phyloP scores from a whole-genome alignment of 2,113 vertebrate genomes.

The Phrynocephalus versicolor region DNA sequence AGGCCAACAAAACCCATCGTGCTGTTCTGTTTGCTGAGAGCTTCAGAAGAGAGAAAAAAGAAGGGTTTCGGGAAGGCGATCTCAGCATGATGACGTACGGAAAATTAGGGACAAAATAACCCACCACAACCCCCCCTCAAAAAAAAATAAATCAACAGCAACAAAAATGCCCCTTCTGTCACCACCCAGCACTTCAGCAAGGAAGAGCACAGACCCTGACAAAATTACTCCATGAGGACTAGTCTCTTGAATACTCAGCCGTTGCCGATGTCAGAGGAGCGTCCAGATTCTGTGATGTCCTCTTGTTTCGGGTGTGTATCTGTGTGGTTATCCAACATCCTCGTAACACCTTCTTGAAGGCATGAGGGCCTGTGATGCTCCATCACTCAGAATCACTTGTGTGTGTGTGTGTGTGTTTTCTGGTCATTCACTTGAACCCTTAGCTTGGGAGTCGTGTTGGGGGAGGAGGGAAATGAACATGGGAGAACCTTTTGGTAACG shows the following conservation, averaged over 20 bases:
- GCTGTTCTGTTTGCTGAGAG: neutral
- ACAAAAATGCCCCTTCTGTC: constrained; percentile 20
- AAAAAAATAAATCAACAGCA: too few species aligned
- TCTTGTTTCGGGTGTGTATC: neutral
- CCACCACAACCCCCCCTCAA: constrained; percentile 15
- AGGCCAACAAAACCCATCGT: too few species aligned
- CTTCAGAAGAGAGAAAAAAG: neutral
- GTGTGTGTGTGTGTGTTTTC: neutral
- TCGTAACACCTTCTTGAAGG: neutral
- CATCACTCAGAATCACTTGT: neutral
- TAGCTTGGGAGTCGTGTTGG: neutral
- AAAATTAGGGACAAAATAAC: neutral
- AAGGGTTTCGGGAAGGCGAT: neutral
- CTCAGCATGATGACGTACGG: neutral
- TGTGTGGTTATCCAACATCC: neutral
- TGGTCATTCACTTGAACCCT: neutral
- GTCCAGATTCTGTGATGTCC: neutral
- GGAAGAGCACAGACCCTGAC: constrained; percentile 18
- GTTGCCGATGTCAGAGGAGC: neutral
- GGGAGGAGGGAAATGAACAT: neutral
- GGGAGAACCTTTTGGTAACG: neutral
- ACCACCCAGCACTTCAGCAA: neutral
- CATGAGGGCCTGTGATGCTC: neutral
- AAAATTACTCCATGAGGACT: constrained; percentile 5
- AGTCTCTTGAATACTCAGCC: neutral